A percentile compares a stretch with the other conserved stretches of the same genome.
Conservation (phyloP, 2,113 vertebrate species). For the Callaeas wilsoni region DNA sequence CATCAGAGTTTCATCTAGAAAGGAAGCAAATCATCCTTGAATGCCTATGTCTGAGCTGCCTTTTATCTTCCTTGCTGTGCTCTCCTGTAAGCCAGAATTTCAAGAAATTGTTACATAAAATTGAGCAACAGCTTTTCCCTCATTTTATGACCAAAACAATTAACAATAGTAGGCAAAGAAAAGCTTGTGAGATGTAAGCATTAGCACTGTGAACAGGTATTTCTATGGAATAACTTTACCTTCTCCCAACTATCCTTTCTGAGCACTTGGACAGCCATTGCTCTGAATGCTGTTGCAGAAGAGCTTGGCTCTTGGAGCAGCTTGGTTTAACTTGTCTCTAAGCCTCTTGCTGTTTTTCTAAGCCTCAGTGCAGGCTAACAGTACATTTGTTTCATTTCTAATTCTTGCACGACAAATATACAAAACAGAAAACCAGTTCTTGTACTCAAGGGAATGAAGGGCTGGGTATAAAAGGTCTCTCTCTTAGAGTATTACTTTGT, state of each 20-base stretch:
- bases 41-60: neutral
- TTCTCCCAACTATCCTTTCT: neutral
- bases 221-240: neutral
- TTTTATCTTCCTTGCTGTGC: neutral
- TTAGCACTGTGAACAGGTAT: neutral
- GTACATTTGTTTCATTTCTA: neutral
- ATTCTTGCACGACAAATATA: neutral
- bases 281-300: neutral
- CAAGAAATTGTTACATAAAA: neutral
- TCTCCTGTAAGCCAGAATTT: neutral
- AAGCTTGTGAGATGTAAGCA: neutral
- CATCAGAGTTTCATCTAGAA: neutral
- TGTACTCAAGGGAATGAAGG: neutral
- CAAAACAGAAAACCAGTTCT: neutral
- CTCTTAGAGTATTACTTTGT: neutral
- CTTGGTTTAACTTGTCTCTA: neutral
- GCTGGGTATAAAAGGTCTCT: neutral
- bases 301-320: neutral
- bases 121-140: neutral
- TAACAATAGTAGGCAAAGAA: neutral
- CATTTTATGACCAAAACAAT: neutral
- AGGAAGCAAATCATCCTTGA: neutral
- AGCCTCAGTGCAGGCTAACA: neutral
- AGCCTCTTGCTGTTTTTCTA: conserved; percentile 14
- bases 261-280: neutral